These are phyloP conservation scores for Clarias fuscus DNA, from an alignment of 2,797 vertebrate species.

Conservation along the genomic window DNA sequence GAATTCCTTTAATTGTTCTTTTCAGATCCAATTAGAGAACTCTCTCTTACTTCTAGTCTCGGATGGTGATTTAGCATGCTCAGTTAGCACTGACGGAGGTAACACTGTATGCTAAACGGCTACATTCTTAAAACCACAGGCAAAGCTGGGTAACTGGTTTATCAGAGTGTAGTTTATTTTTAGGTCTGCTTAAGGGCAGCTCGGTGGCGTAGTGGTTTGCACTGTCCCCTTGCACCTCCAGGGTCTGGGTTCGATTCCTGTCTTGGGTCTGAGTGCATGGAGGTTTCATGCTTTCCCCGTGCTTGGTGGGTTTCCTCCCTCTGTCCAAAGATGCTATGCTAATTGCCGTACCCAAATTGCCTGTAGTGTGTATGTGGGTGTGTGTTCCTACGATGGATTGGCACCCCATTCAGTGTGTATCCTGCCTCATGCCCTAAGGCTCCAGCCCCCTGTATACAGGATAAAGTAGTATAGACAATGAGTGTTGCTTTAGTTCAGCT, in stretches of 20 bases:
- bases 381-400: neutral
- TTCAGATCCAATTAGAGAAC: neutral
- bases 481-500: neutral
- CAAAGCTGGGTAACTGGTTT: neutral
- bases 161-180: neutral
- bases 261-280: too few species aligned
- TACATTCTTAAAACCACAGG: neutral
- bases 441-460: too few species aligned
- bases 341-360: too few species aligned
- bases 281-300: too few species aligned
- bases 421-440: too few species aligned
- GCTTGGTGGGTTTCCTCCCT: too few species aligned
- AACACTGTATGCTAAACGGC: neutral
- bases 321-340: too few species aligned
- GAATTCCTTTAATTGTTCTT: neutral
- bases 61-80: neutral
- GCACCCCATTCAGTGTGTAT: too few species aligned
- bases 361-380: neutral
- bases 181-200: neutral
- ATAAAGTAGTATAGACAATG: too few species aligned
- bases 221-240: too few species aligned
- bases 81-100: neutral
- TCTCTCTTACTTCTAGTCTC: neutral
- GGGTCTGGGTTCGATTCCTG: too few species aligned
- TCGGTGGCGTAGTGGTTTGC: too few species aligned